A percentile compares a stretch with the other conserved stretches of the same genome.
phyloP scores from a whole-genome alignment of 2,113 vertebrate species.

The Boulengeromyrus knoepffleri region DNA sequence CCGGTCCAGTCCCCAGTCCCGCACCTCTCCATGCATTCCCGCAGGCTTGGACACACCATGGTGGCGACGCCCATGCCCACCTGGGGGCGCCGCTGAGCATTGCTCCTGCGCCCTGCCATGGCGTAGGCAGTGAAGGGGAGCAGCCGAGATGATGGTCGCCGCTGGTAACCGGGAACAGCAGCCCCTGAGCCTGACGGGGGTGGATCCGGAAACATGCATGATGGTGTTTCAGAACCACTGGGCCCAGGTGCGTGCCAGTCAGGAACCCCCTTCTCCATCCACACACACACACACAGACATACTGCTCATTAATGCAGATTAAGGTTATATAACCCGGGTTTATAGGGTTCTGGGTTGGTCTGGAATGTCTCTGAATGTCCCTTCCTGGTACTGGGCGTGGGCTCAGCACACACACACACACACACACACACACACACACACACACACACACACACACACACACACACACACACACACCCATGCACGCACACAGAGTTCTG shows the following conservation, averaged over 20 bases:
- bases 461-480: not conserved
- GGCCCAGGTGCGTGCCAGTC: constrained; percentile 64
- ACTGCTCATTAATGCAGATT: not conserved
- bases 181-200: constrained; percentile 74
- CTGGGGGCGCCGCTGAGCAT: not conserved
- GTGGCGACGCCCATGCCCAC: not conserved
- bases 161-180: constrained; percentile 59
- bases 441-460: not conserved
- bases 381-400: not conserved
- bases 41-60: not conserved
- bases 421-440: not conserved
- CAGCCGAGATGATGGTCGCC: constrained; percentile 62
- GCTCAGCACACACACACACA: not conserved
- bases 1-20: not conserved
- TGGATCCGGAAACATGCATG: constrained; percentile 95
- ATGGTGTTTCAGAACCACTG: constrained; percentile 97
- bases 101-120: constrained; percentile 32
- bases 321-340: not conserved
- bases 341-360: not conserved
- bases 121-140: constrained; percentile 38
- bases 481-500: not conserved
- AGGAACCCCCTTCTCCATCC: not conserved
- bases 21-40: not conserved
- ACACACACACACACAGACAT: too few species aligned
- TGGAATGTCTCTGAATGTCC: not conserved